Conservation (phyloP, 2,888 invertebrate species). For the Synanthedon myopaeformis region DNA sequence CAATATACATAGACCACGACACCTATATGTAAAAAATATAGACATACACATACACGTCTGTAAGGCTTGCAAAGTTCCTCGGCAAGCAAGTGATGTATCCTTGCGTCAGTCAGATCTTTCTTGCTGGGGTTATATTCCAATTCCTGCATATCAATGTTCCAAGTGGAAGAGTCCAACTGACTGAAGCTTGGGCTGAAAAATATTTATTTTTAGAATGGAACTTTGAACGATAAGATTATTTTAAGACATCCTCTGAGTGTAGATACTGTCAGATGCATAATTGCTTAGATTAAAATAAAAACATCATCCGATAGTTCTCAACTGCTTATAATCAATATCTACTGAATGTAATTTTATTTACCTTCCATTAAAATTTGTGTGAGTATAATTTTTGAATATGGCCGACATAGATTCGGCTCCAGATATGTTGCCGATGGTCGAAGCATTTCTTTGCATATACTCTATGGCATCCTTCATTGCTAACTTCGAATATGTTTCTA, state of each 20-base stretch:
- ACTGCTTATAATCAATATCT: no score
- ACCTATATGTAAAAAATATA: no score
- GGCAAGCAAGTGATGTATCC: slow-evolving; percentile 90
- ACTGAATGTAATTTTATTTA: slow-evolving; percentile 25
- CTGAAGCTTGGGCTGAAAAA: slow-evolving; percentile 82
- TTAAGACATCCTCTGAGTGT: no score
- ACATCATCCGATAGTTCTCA: no score
- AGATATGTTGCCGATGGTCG: slow-evolving; percentile 87
- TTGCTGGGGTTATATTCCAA: slow-evolving; percentile 92
- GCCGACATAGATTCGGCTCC: slow-evolving; percentile 93
- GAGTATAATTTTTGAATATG: slow-evolving; percentile 89
- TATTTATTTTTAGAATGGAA: background rate
- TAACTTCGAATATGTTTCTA: slow-evolving; percentile 93
- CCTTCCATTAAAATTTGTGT: slow-evolving; percentile 87
- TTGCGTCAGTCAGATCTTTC: slow-evolving; percentile 93
- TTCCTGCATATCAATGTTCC: slow-evolving; percentile 95
- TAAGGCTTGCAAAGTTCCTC: slow-evolving; percentile 91
- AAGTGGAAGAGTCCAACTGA: slow-evolving; percentile 85
- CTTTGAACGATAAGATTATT: no score
- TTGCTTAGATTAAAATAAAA: background rate
- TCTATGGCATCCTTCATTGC: slow-evolving; percentile 95
- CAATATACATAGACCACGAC: no score
- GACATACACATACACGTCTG: slow-evolving; percentile 75
- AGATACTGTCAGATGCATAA: background rate
- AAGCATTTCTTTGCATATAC: slow-evolving; percentile 88